Conservation (phyloP, 2,113 vertebrate genomes). For the Psittacus erithacus region DNA sequence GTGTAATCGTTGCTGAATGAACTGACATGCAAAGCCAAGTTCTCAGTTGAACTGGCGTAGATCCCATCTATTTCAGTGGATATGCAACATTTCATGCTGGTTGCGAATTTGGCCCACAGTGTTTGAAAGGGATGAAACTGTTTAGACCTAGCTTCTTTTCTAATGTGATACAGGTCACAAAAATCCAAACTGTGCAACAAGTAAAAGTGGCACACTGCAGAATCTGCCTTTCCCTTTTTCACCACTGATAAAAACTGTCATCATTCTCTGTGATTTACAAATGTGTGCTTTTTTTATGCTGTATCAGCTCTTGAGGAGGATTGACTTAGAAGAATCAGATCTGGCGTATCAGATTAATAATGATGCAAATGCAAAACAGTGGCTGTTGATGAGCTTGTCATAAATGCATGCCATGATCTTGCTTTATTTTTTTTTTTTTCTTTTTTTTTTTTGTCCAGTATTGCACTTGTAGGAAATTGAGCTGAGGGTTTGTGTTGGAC, state of each 20-base stretch:
- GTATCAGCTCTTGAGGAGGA: constrained; percentile 45
- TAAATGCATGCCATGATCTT: constrained; percentile 25
- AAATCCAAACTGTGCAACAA: neutral
- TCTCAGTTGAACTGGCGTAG: constrained; percentile 13
- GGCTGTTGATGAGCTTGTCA: constrained; percentile 61
- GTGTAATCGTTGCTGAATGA: constrained; percentile 56
- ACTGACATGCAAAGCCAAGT: constrained; percentile 37
- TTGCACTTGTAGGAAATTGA: constrained; percentile 20
- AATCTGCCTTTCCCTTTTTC: constrained; percentile 19
- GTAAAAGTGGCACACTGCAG: neutral
- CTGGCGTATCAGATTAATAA: constrained; percentile 69
- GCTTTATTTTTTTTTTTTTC: neutral
- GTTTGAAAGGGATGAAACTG: constrained; percentile 9
- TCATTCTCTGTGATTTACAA: constrained; percentile 60
- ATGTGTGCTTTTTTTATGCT: constrained; percentile 29
- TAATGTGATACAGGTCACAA: neutral
- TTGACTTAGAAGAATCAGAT: constrained; percentile 51
- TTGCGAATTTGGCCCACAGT: neutral
- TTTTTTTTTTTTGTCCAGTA: neutral
- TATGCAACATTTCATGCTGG: neutral
- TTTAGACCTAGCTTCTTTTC: constrained; percentile 9
- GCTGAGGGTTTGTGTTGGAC: constrained; percentile 29
- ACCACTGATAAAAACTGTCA: constrained; percentile 27
- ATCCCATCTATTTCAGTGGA: neutral
- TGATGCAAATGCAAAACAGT: constrained; percentile 43